Conservation (phyloP, 2,888 invertebrate genomes). For the Agriopis leucophaearia region DNA sequence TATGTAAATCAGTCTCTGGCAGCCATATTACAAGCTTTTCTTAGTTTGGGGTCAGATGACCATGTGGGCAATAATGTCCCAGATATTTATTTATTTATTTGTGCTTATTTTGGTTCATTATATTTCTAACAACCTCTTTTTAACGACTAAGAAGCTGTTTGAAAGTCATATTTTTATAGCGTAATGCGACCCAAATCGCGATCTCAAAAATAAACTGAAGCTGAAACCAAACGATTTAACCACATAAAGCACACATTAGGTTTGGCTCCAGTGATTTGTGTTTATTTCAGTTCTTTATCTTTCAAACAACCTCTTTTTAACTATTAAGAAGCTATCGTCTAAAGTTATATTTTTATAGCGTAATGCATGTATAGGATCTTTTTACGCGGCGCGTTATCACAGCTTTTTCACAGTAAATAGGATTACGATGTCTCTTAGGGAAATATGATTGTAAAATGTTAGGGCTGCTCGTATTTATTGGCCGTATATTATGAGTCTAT, state of each 20-base stretch:
- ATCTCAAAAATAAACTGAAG: slow-evolving; percentile 7
- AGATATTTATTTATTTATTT: too few relatives aligned
- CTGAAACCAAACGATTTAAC: slow-evolving; percentile 12
- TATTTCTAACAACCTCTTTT: not conserved
- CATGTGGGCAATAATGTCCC: too few relatives aligned
- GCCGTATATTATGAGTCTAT: not conserved
- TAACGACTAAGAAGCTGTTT: slow-evolving; percentile 7
- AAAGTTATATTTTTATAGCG: slow-evolving; percentile 12
- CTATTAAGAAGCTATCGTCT: slow-evolving; percentile 5
- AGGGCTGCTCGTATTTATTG: not conserved
- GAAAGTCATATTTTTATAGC: slow-evolving; percentile 12
- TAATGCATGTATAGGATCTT: not conserved
- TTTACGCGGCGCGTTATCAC: slow-evolving; percentile 9
- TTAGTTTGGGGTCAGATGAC: too few relatives aligned
- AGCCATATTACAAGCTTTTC: too few relatives aligned
- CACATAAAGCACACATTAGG: slow-evolving; percentile 17
- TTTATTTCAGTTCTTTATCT: slow-evolving; percentile 5
- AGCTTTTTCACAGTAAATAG: slow-evolving; percentile 7
- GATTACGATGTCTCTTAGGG: slow-evolving; percentile 13
- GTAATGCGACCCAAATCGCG: slow-evolving; percentile 17
- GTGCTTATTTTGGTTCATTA: slow-evolving; percentile 9
- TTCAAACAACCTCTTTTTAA: slow-evolving; percentile 3
- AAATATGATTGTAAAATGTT: slow-evolving; percentile 15
- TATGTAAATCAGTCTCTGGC: too few relatives aligned
- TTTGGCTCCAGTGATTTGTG: slow-evolving; percentile 12